phyloP scores from a whole-genome alignment of 1,140 invertebrate genomes.

The Zophobas atratus region DNA sequence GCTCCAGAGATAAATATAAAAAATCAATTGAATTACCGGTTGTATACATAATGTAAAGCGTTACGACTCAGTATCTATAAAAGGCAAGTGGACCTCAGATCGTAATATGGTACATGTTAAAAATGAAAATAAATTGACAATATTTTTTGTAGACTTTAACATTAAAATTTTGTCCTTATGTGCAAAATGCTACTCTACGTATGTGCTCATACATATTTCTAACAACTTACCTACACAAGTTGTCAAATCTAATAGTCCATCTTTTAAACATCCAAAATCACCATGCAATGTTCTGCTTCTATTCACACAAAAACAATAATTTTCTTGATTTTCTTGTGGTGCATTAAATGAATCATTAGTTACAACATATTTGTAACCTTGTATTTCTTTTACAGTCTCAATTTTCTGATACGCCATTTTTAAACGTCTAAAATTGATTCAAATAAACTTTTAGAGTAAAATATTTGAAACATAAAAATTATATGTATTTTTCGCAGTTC shows the following conservation, averaged over 20 bases:
- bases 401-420: conserved; percentile 53
- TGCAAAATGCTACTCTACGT: too few relatives aligned
- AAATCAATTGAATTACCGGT: too few relatives aligned
- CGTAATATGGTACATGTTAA: too few relatives aligned
- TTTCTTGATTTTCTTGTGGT: conserved; percentile 52
- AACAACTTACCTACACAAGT: conserved; percentile 62
- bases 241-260: conserved; percentile 65
- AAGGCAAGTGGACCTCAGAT: too few relatives aligned
- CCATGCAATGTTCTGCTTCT: conserved; percentile 60
- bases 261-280: conserved; percentile 62
- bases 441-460: not conserved
- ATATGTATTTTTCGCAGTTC: too few relatives aligned
- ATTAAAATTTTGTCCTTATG: too few relatives aligned
- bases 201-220: conserved; percentile 1
- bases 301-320: conserved; percentile 64
- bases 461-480: too few relatives aligned
- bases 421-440: conserved; percentile 43
- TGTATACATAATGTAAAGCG: too few relatives aligned
- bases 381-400: conserved; percentile 57
- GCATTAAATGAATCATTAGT: conserved; percentile 56
- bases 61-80: too few relatives aligned
- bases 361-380: conserved; percentile 60
- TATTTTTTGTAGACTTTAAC: too few relatives aligned
- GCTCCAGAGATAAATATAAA: too few relatives aligned
- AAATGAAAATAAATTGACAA: too few relatives aligned